A percentile compares a stretch with the other conserved stretches of the same genome.
These are phyloP conservation scores for Arrhopalites spinosus DNA, from an alignment of 2,888 invertebrate species.

Conservation along the genomic window DNA sequence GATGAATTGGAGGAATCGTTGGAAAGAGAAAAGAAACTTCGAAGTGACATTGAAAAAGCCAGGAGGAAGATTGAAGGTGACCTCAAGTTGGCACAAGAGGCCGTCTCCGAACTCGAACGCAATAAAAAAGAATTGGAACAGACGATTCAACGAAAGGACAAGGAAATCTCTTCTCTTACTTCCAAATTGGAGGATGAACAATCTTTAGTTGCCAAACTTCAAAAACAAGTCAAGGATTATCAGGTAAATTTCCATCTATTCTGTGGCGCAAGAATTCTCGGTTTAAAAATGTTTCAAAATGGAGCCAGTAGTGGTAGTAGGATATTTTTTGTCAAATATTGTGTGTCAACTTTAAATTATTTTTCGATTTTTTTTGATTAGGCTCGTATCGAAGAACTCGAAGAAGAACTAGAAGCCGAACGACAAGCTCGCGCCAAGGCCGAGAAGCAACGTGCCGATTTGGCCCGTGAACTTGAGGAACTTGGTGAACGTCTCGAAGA, in stretches of 20 bases:
- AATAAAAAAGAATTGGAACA: constrained; percentile 63
- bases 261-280: too few species aligned
- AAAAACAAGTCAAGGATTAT: constrained; percentile 46
- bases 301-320: too few species aligned
- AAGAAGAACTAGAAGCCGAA: constrained; percentile 99
- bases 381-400: constrained; percentile 95
- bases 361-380: too few species aligned
- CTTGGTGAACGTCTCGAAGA: constrained; percentile 96
- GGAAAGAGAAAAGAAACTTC: constrained; percentile 98
- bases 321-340: too few species aligned
- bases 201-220: constrained; percentile 43
- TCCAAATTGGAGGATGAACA: constrained; percentile 58
- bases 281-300: too few species aligned
- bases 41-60: constrained; percentile 70
- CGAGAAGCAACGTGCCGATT: constrained; percentile 96
- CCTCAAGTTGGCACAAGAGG: constrained; percentile 61
- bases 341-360: too few species aligned
- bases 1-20: constrained; percentile 98
- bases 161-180: constrained; percentile 63
- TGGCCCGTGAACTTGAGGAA: constrained; percentile 96
- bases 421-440: constrained; percentile 81
- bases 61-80: constrained; percentile 67
- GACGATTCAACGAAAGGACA: constrained; percentile 64
- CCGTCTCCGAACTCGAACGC: constrained; percentile 60
- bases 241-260: constrained; percentile 21